Conservation (phyloP, 2,113 vertebrate genomes). For the Onychostoma macrolepis region DNA sequence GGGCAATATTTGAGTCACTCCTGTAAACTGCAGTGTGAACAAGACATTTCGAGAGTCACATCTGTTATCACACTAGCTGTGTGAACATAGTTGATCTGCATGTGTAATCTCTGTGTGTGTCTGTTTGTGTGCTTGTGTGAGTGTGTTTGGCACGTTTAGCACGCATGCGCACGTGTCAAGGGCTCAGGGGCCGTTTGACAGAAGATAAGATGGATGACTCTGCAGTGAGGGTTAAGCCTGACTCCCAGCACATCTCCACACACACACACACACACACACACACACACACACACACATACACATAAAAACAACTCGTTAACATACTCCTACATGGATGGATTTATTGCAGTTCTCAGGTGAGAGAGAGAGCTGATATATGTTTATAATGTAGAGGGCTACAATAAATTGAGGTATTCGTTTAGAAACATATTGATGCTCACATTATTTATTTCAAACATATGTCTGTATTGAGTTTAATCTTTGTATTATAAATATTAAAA, state of each 20-base stretch:
- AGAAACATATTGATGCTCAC: background rate
- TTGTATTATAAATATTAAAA: background rate
- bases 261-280: constrained; percentile 17
- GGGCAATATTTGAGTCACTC: background rate
- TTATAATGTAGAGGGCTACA: constrained; percentile 26
- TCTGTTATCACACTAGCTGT: background rate
- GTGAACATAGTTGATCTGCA: constrained; percentile 35
- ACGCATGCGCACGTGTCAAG: constrained; percentile 26
- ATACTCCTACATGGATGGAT: background rate
- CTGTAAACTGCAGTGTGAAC: background rate
- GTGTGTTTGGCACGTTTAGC: constrained; percentile 19
- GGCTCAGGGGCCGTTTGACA: constrained; percentile 44
- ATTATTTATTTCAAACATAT: background rate
- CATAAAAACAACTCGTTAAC: constrained; percentile 19
- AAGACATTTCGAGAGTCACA: background rate
- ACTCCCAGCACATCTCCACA: constrained; percentile 14
- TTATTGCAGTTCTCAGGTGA: constrained; percentile 7
- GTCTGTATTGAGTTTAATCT: background rate
- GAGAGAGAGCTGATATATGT: constrained; percentile 17
- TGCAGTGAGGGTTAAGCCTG: constrained; percentile 38
- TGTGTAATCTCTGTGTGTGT: constrained; percentile 22
- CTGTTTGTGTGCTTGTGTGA: background rate
- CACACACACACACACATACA: background rate
- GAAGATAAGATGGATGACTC: constrained; percentile 53
- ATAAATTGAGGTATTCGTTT: constrained; percentile 16